A percentile compares a stretch with the other conserved stretches of the same genome.
These are phyloP conservation scores for Lycophotia porphyrea DNA, from an alignment of 2,888 invertebrate genomes.

Conservation along the genomic window DNA sequence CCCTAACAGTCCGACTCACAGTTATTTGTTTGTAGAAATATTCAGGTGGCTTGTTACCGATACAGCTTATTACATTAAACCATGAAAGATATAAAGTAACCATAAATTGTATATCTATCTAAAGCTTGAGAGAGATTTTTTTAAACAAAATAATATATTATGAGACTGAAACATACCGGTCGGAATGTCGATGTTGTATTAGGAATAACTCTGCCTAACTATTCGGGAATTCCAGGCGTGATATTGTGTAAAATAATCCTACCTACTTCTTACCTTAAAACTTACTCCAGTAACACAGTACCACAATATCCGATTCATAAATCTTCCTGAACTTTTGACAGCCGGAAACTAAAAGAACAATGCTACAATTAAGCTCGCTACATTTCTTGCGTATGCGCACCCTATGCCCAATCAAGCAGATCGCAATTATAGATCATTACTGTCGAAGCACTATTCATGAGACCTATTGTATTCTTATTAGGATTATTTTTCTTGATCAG, in stretches of 20 bases:
- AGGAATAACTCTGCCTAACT: background rate
- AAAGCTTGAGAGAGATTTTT: background rate
- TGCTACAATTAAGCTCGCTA: conserved; percentile 64
- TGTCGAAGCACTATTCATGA: conserved; percentile 66
- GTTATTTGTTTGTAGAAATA: background rate
- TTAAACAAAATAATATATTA: background rate
- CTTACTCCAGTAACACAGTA: conserved; percentile 11
- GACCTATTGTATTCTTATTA: conserved; percentile 74
- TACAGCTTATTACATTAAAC: background rate
- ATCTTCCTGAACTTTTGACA: conserved; percentile 60
- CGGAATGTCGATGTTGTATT: background rate
- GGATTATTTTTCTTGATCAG: conserved; percentile 61
- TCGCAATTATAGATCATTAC: conserved; percentile 65
- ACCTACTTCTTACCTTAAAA: background rate
- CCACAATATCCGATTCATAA: conserved; percentile 42
- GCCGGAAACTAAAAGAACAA: conserved; percentile 73
- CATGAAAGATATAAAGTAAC: no score
- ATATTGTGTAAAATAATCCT: background rate
- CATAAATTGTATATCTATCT: background rate
- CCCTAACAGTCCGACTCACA: background rate
- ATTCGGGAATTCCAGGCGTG: background rate
- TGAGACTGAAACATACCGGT: background rate
- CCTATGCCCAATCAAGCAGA: conserved; percentile 60
- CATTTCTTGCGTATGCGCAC: conserved; percentile 70
- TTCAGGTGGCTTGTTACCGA: background rate